Percentiles rank a stretch among this genome's conserved stretches.
Conservation (phyloP, 2,888 invertebrate genomes). For the Sympetrum striolatum region DNA sequence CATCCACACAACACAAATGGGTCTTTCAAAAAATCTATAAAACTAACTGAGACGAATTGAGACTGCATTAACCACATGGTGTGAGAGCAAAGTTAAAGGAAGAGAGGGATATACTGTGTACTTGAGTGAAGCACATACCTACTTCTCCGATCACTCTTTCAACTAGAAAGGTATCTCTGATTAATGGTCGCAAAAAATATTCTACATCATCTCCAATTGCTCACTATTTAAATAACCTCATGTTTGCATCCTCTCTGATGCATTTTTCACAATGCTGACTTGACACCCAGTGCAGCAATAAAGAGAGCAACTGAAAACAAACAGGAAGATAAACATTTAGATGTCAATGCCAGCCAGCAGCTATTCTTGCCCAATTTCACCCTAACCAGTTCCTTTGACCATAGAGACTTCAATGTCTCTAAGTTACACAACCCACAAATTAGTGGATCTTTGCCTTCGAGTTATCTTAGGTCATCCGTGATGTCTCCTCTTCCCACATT, state of each 20-base stretch:
- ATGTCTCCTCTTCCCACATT: slow-evolving; percentile 19
- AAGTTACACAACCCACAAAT: neutral
- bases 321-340: neutral
- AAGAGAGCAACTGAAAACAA: slow-evolving; percentile 38
- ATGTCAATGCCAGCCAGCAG: slow-evolving; percentile 31
- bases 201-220: slow-evolving; percentile 13
- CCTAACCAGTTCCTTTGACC: slow-evolving; percentile 13
- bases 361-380: slow-evolving; percentile 34
- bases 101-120: slow-evolving; percentile 2
- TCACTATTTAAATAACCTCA: slow-evolving; percentile 40
- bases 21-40: neutral
- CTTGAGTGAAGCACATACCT: slow-evolving; percentile 22
- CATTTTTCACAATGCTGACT: slow-evolving; percentile 36
- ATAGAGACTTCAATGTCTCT: neutral
- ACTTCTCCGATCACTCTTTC: slow-evolving; percentile 7
- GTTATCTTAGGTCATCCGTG: slow-evolving; percentile 20
- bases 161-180: slow-evolving; percentile 22
- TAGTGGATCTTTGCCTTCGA: neutral
- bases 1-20: neutral
- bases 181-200: slow-evolving; percentile 2
- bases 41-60: neutral
- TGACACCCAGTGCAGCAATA: slow-evolving; percentile 12
- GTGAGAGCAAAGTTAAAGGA: slow-evolving; percentile 17
- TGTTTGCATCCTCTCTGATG: slow-evolving; percentile 14
- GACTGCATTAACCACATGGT: neutral